phyloP scores from a whole-genome alignment of 2,113 vertebrate genomes.

The Eira barbara region DNA sequence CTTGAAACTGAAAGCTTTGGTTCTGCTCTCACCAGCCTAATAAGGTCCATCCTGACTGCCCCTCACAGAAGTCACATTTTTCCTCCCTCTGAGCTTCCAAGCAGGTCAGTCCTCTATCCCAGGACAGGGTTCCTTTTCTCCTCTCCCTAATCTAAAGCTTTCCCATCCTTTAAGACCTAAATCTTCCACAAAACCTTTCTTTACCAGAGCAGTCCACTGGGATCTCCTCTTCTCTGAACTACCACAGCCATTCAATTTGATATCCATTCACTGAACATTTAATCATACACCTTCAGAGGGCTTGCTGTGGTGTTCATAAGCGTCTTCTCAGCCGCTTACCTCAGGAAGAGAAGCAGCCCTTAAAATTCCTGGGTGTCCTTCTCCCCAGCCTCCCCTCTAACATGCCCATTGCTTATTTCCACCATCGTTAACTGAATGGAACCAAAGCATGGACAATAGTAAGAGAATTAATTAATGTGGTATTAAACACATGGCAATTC shows the following conservation, averaged over 20 bases:
- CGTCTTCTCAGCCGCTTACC: neutral
- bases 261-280: neutral
- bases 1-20: neutral
- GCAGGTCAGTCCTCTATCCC: neutral
- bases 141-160: neutral
- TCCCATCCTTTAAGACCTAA: neutral
- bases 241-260: neutral
- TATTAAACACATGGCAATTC: neutral
- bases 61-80: neutral
- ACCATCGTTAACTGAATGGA: conserved; percentile 30
- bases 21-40: neutral
- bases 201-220: neutral
- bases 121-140: no score
- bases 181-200: neutral
- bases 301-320: neutral
- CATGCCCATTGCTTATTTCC: neutral
- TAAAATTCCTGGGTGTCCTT: neutral
- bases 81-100: neutral
- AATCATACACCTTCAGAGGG: neutral
- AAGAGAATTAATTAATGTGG: neutral
- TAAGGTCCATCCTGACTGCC: accelerated
- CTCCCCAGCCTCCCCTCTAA: neutral
- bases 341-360: neutral
- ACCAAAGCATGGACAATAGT: neutral
- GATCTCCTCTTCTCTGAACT: neutral